Conservation (phyloP, 2,113 vertebrate species). For the Miniopterus natalensis region DNA sequence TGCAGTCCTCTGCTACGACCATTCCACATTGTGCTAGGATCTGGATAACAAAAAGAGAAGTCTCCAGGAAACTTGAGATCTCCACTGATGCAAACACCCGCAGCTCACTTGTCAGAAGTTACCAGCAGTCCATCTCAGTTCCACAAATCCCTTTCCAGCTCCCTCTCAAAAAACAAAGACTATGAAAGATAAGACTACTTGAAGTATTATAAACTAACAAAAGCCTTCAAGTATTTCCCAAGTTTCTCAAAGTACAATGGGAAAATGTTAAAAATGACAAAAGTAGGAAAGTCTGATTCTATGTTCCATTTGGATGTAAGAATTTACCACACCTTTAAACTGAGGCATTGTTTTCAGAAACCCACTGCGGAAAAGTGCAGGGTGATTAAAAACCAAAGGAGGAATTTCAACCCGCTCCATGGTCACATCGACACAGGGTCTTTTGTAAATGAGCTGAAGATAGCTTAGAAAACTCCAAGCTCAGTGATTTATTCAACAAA, state of each 20-base stretch:
- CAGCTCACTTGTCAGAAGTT: conserved; percentile 12
- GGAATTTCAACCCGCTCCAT: not conserved
- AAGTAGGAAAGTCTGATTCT: conserved; percentile 47
- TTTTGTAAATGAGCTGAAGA: conserved; percentile 37
- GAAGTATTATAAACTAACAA: conserved; percentile 27
- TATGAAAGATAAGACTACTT: conserved; percentile 26
- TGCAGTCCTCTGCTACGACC: not conserved
- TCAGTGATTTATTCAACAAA: conserved; percentile 5
- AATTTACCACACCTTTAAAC: conserved; percentile 22
- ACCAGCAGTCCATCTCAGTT: not conserved
- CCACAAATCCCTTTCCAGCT: not conserved
- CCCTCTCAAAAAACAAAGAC: not conserved
- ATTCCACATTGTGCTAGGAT: rapidly evolving
- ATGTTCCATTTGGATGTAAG: not conserved
- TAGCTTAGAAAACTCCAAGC: conserved; percentile 3
- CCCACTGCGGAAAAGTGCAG: not conserved
- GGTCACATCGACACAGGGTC: not conserved
- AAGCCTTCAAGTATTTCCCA: not conserved
- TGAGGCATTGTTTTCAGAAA: conserved; percentile 30
- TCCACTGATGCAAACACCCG: conserved; percentile 20
- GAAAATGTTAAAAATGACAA: conserved; percentile 17
- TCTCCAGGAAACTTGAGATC: conserved; percentile 42
- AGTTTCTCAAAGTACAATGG: not conserved
- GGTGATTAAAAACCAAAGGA: not conserved
- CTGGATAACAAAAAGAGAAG: not conserved